A percentile compares a stretch with the other conserved stretches of the same genome.
Evolutionary conservation across 2,797 vertebrate genomes (phyloP).

Genomic region (Sparus aurata): DNA sequence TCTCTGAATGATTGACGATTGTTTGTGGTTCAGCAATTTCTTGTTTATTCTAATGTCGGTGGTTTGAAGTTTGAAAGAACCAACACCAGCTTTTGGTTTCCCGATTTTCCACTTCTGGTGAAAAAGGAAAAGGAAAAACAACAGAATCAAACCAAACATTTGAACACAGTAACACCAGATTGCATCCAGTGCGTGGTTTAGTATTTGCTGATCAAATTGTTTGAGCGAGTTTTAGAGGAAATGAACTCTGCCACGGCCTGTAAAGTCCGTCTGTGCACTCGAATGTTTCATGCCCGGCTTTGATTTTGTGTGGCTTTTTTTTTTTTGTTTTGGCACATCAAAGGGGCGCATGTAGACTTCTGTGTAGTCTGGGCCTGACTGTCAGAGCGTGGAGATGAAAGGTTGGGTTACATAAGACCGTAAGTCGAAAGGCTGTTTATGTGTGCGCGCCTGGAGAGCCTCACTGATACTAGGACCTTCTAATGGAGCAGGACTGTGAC

Average conservation of each 20-base stretch:
- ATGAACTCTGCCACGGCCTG: conserved; percentile 37
- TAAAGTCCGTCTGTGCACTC: conserved; percentile 40
- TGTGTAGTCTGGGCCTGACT: conserved; percentile 70
- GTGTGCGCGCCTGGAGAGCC: conserved; percentile 58
- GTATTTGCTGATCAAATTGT: conserved; percentile 48
- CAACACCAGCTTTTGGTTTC: conserved; percentile 30
- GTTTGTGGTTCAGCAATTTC: conserved; percentile 20
- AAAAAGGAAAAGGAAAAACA: neutral
- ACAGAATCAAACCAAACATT: neutral
- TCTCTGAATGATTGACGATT: conserved; percentile 17
- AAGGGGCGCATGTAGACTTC: conserved; percentile 59
- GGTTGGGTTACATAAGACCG: conserved; percentile 72
- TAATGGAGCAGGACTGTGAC: conserved; percentile 66
- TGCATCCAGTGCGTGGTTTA: conserved; percentile 42
- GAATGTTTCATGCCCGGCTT: conserved; percentile 48
- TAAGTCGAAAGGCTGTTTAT: conserved; percentile 64
- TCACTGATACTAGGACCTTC: conserved; percentile 65
- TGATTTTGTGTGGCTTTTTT: conserved; percentile 53
- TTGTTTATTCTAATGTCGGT: conserved; percentile 16
- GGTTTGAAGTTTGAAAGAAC: conserved; percentile 29
- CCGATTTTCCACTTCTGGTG: conserved; percentile 28
- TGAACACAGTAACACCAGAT: conserved; percentile 38
- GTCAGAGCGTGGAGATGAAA: conserved; percentile 70
- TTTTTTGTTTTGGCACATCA: conserved; percentile 67
- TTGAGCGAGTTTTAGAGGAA: conserved; percentile 37